Conservation (phyloP, 2,113 vertebrate genomes). For the Alaudala cheleensis region DNA sequence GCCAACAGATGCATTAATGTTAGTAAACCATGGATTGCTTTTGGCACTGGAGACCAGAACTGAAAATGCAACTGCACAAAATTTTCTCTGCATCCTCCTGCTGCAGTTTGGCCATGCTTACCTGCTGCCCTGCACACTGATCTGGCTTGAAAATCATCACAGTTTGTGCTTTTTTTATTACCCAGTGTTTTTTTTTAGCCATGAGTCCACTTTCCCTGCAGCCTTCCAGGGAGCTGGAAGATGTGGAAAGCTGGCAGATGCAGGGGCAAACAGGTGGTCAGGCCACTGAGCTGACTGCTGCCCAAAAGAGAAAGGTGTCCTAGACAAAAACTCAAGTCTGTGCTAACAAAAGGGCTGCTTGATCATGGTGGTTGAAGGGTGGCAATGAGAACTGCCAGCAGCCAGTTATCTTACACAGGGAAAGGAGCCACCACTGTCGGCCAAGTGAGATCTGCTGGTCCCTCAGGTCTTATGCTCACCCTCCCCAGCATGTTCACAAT, state of each 20-base stretch:
- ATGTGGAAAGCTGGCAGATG: not conserved
- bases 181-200: rapidly evolving
- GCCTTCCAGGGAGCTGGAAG: not conserved
- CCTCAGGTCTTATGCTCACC: not conserved
- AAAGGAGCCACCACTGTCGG: rapidly evolving
- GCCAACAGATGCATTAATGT: not conserved
- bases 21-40: not conserved
- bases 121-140: not conserved
- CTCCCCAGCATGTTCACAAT: rapidly evolving
- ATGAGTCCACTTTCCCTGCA: not conserved
- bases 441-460: not conserved
- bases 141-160: not conserved
- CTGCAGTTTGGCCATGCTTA: not conserved
- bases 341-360: not conserved
- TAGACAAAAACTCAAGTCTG: not conserved
- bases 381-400: not conserved
- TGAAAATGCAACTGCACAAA: not conserved
- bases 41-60: not conserved
- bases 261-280: not conserved
- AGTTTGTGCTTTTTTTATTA: not conserved
- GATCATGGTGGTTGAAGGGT: not conserved
- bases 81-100: not conserved
- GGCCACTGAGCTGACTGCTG: not conserved
- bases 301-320: not conserved
- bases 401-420: not conserved